Conservation (phyloP, 2,888 invertebrate genomes). For the Drosophila niveifrons region DNA sequence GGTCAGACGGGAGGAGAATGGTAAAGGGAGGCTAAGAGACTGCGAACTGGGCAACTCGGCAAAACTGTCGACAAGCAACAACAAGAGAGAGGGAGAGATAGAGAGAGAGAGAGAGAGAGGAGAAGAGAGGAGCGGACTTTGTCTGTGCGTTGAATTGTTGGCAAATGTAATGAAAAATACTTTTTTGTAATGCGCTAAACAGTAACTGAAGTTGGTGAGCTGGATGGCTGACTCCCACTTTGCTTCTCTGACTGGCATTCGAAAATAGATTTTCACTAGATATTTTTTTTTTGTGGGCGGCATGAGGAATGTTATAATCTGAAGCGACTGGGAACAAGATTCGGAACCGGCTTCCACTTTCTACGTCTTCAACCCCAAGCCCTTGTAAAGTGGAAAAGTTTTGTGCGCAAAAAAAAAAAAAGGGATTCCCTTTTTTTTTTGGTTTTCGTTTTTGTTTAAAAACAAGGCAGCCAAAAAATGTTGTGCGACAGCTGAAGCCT, state of each 20-base stretch:
- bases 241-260: slow-evolving; percentile 64
- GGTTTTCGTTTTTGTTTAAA: no score
- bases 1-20: slow-evolving; percentile 43
- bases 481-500: slow-evolving; percentile 10
- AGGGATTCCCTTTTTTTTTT: slow-evolving; percentile 2
- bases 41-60: slow-evolving; percentile 29
- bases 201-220: slow-evolving; percentile 12
- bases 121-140: slow-evolving; percentile 4
- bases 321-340: not conserved
- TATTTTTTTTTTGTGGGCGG: slow-evolving; percentile 48
- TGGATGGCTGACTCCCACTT: not conserved
- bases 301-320: slow-evolving; percentile 24
- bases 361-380: no score
- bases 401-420: slow-evolving; percentile 19
- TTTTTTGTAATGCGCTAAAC: slow-evolving; percentile 62
- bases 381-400: slow-evolving; percentile 73
- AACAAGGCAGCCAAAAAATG: slow-evolving; percentile 32
- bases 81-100: not conserved
- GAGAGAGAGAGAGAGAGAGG: not conserved
- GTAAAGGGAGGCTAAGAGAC: slow-evolving; percentile 7
- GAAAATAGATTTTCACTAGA: slow-evolving; percentile 77
- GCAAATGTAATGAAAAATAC: slow-evolving; percentile 79
- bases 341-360: no score
- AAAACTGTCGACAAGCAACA: no score
- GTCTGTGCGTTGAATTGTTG: slow-evolving; percentile 64